Base-by-base conservation (phyloP, 2,113 vertebrate species). In the Antennarius striatus region DNA sequence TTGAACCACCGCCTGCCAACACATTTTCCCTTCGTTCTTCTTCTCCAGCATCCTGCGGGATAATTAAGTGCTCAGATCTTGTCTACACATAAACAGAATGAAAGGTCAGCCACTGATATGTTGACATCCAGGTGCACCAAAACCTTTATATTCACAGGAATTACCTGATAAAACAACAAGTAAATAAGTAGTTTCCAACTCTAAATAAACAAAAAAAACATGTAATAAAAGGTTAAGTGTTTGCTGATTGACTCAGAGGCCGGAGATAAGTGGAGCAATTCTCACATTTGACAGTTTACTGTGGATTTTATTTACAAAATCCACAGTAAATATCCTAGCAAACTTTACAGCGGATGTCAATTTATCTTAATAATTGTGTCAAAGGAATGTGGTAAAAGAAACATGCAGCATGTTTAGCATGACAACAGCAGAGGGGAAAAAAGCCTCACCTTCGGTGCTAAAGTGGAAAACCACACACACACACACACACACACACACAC, bases 401-500 rank as follows among this genome's bases (percentile, higher is more conserved):
- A 12, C 10, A 9, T 43, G 11, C 66, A 68, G 5, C 2, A 3
- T 79, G 62, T 62, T 80, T 56, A 5, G 22, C 49, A 22, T 82
- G 50, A 59, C 30, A 10, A 63, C 56, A 73, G 16, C 15, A 6
- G 48, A n/a, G 13, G 47, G 14, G 22, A 22, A 22, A 22, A 22
- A 22, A 22, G 22, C 22, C 22, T 22, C 22, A 22, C 22, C 22
- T 22, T 22, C 14, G 1, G 1, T 36, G 32, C 47, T n/a, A 48
- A 48, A 48, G n/a, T 14, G 6, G 3, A 48, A n/a, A n/a, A n/a
- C n/a, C n/a, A n/a, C 60, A 57, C 68, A 69, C 77, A 2, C 22
- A 22, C 22, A 22, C 22, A 22, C 22, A 22, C 22, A 22, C 22
- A 22, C 22, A 22, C 22, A 22, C 22, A 22, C 22, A 22, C 22